Percentiles rank a stretch among this genome's conserved stretches.
These are phyloP conservation scores for Holacanthella duospinosa DNA, from an alignment of 2,888 invertebrate species.

Conservation along the genomic window DNA sequence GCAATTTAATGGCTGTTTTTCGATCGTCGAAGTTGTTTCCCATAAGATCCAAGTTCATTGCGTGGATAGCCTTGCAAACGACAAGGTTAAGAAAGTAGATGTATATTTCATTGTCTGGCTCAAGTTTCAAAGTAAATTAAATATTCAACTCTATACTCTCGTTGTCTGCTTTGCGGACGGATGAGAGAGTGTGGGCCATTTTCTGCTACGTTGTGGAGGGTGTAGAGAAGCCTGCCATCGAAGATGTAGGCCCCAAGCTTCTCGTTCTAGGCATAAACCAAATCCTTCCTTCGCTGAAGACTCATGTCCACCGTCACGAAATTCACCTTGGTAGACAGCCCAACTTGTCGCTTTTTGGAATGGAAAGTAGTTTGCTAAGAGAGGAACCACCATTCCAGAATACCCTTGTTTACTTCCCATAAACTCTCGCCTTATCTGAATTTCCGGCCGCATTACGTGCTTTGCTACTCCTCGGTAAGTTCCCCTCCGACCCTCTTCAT, in stretches of 20 bases:
- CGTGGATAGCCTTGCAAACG: conserved; percentile 21
- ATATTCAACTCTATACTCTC: not conserved
- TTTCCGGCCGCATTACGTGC: not conserved
- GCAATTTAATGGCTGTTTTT: conserved; percentile 45
- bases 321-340: conserved; percentile 62
- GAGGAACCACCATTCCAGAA: conserved; percentile 45
- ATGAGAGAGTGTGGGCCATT: no score
- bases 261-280: no score
- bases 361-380: conserved; percentile 60
- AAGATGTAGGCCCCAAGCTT: conserved; percentile 52
- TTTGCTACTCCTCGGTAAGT: not conserved
- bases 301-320: no score
- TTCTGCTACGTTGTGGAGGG: conserved; percentile 44
- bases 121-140: not conserved
- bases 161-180: not conserved
- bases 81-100: conserved; percentile 27
- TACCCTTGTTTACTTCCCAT: conserved; percentile 42
- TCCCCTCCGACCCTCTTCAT: no score
- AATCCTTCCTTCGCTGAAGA: no score
- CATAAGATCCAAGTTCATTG: conserved; percentile 23
- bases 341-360: conserved; percentile 51
- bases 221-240: conserved; percentile 63
- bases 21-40: conserved; percentile 25
- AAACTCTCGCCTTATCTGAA: not conserved
- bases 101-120: conserved; percentile 15